Evolutionary conservation across 2,888 invertebrate species (phyloP).

Genomic region (Andrena chrysosceles): DNA sequence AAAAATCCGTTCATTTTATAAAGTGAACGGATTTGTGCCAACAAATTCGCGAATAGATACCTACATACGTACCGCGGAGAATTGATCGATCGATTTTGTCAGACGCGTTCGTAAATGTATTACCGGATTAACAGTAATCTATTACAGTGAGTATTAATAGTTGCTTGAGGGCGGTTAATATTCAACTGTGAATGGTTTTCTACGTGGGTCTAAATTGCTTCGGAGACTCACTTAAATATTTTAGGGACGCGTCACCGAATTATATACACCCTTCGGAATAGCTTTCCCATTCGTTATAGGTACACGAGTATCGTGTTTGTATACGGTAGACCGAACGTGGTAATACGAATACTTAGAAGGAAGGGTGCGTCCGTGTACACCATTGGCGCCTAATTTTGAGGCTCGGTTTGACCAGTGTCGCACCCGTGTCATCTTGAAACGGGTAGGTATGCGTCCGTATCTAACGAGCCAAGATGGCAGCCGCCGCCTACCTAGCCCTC

Average conservation of each 20-base stretch:
- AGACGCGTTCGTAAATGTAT: not conserved
- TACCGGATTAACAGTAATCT: not conserved
- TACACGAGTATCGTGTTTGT: slow-evolving; percentile 63
- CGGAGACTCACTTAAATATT: slow-evolving; percentile 23
- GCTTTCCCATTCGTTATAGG: slow-evolving; percentile 58
- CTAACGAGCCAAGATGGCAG: slow-evolving; percentile 72
- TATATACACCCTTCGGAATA: slow-evolving; percentile 52
- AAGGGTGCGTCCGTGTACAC: slow-evolving; percentile 61
- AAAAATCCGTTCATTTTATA: no score
- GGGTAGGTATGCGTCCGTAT: slow-evolving; percentile 59
- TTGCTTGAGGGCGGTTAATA: not conserved
- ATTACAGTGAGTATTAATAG: not conserved
- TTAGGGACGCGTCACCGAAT: slow-evolving; percentile 49
- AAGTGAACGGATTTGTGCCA: no score
- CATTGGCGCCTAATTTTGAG: slow-evolving; percentile 72
- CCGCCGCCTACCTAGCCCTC: slow-evolving; percentile 35
- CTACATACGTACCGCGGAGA: no score
- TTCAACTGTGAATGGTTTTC: not conserved
- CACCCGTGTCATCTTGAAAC: slow-evolving; percentile 68
- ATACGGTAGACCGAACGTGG: slow-evolving; percentile 45
- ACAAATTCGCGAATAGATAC: no score
- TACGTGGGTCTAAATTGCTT: not conserved
- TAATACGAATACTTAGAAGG: slow-evolving; percentile 48
- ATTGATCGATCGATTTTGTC: no score
- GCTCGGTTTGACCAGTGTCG: slow-evolving; percentile 55